Base-by-base conservation (phyloP, 1,140 invertebrate species). In the Coboldia fuscipes region DNA sequence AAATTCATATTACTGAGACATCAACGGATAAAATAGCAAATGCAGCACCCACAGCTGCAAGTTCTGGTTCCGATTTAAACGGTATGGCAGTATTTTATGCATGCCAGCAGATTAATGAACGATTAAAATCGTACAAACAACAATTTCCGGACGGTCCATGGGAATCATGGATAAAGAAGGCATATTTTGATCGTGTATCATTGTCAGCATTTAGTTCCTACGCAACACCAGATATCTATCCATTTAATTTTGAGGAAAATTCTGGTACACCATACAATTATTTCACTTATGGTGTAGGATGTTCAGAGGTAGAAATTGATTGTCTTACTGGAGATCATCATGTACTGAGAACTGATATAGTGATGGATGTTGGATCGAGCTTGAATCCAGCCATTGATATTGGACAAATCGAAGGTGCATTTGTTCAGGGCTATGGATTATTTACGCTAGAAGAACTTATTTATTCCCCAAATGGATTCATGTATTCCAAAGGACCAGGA, bases 401-500 rank as follows among this genome's bases (percentile, higher is more conserved):
- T 41, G 73, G 72, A 9, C 12, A 76, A 52, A 69, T 76, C 14
- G 73, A 76, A 56, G 72, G 73, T 13, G 72, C 63, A 1, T 75
- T 74, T 50, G 57, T 67, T 36, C 71, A 73, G 56, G 72, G 71
- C 3, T 68, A 70, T 50, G 71, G 72, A 17, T 55, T 70, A 27
- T 70, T 61, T 43, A 66, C 66, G 4, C 49, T 75, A 45, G 72
- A 76, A 47, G 67, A 73, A 44, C 58, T 88, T 7, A 70, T 84
- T 32, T 82, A 81, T 46, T 80, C 83, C 1, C 79, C 84, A 1
- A 70, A 68, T 34, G 90, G 90, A 17, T 71, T 63, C 17, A 51
- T 89, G 17, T 74, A 72, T 36, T 88, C 81, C 1, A 62, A 75
- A 45, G 90, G 92, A 16, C 92, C 92, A 26, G 88, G n/a, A n/a